A percentile compares a stretch with the other conserved stretches of the same genome.
phyloP scores from a whole-genome alignment of 1,140 invertebrate genomes.

The Magallana gigas region DNA sequence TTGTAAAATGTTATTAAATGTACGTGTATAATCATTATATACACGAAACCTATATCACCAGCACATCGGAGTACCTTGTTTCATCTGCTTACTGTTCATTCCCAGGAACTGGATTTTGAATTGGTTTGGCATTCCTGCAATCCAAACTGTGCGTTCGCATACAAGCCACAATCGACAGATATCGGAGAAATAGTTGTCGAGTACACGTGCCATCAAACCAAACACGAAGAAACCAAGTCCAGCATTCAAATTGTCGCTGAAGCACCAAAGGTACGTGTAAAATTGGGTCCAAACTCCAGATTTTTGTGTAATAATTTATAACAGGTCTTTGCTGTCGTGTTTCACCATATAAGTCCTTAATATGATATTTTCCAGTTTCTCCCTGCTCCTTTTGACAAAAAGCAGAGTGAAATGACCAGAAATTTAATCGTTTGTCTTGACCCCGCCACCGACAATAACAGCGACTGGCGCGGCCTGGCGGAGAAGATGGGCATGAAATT shows the following conservation, averaged over 20 bases:
- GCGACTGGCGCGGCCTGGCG: slow-evolving; percentile 28
- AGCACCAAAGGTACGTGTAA: neutral
- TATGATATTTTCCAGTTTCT: neutral
- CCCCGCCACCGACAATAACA: neutral
- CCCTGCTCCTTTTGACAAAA: neutral
- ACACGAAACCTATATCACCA: too few species aligned
- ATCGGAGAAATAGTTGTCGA: neutral
- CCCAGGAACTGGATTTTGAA: neutral
- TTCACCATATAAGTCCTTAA: too few species aligned
- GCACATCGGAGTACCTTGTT: too few species aligned
- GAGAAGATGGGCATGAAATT: slow-evolving; percentile 25
- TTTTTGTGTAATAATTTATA: neutral
- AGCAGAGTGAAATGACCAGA: slow-evolving; percentile 29
- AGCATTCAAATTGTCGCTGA: neutral
- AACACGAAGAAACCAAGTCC: neutral
- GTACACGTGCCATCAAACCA: slow-evolving; percentile 1
- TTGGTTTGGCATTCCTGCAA: neutral
- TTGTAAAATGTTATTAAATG: too few species aligned
- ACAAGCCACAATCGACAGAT: slow-evolving; percentile 9
- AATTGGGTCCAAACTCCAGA: neutral
- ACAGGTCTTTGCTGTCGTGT: neutral
- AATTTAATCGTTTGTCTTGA: slow-evolving; percentile 1
- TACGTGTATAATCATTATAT: too few species aligned
- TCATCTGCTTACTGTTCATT: neutral
- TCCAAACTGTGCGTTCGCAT: slow-evolving; percentile 9